phyloP scores from a whole-genome alignment of 2,888 invertebrate species.

The Clistopyga incitator region DNA sequence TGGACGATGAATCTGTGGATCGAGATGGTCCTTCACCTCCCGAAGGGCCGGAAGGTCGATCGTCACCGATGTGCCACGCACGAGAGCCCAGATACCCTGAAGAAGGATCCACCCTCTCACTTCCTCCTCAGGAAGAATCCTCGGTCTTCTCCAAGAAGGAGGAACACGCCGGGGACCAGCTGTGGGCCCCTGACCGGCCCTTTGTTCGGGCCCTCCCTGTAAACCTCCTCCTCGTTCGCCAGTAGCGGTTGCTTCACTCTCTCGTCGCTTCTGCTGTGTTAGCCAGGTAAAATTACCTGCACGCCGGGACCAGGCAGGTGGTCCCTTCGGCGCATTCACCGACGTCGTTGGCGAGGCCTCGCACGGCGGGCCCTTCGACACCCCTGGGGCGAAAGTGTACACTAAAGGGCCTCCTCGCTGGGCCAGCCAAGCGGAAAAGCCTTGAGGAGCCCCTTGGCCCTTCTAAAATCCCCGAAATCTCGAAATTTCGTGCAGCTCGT shows the following conservation, averaged over 20 bases:
- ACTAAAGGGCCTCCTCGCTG: constrained; percentile 13
- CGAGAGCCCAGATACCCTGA: neutral
- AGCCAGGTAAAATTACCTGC: constrained; percentile 67
- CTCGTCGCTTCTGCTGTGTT: constrained; percentile 17
- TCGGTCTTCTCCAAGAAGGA: neutral
- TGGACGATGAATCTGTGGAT: neutral
- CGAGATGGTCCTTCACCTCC: too few relatives aligned
- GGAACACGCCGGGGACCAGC: constrained; percentile 57
- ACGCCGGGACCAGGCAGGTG: constrained; percentile 61
- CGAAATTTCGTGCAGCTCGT: constrained; percentile 33
- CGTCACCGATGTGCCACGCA: constrained; percentile 11
- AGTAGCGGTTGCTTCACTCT: constrained; percentile 17
- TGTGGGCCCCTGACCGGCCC: constrained; percentile 61
- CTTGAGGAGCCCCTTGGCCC: neutral
- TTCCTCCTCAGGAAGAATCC: constrained; percentile 6
- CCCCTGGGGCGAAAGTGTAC: constrained; percentile 9
- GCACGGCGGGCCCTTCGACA: constrained; percentile 23
- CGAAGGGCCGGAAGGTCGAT: constrained; percentile 51
- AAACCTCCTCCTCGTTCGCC: constrained; percentile 41
- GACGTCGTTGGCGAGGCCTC: constrained; percentile 41
- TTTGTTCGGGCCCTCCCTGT: constrained; percentile 55
- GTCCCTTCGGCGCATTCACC: constrained; percentile 55
- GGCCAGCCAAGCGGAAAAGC: constrained; percentile 23
- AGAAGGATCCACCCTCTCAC: constrained; percentile 4
- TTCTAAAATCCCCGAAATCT: constrained; percentile 3